These are phyloP conservation scores for Clarias magur DNA, from an alignment of 2,113 vertebrate species.

Conservation along the genomic window DNA sequence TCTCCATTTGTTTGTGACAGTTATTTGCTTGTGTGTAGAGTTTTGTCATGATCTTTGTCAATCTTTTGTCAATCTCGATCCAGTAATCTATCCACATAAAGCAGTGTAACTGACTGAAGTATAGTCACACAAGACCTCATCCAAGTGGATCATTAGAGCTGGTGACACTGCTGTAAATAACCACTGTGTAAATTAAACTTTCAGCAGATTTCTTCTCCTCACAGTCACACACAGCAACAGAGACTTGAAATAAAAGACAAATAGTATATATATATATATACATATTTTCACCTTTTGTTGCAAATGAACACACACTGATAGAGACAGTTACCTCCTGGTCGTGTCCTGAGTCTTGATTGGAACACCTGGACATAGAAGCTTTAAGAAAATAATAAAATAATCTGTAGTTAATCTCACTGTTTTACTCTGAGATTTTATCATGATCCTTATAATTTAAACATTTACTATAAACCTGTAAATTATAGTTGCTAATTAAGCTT, in stretches of 20 bases:
- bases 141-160: no score
- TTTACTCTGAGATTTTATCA: not conserved
- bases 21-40: no score
- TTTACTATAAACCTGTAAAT: not conserved
- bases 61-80: no score
- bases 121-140: no score
- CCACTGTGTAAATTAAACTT: not conserved
- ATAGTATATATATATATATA: not conserved
- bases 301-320: not conserved
- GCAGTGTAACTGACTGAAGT: no score
- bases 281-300: not conserved
- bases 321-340: not conserved
- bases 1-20: no score
- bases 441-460: not conserved
- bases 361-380: not conserved
- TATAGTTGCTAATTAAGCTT: not conserved
- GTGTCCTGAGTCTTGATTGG: no score
- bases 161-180: not conserved
- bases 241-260: not conserved
- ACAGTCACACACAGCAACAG: slow-evolving; percentile 1
- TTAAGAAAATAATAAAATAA: not conserved
- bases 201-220: not conserved
- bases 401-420: not conserved
- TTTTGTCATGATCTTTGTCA: no score
- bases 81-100: no score